These are phyloP conservation scores for Neodiprion lecontei DNA, from an alignment of 1,140 invertebrate genomes.

Conservation along the genomic window DNA sequence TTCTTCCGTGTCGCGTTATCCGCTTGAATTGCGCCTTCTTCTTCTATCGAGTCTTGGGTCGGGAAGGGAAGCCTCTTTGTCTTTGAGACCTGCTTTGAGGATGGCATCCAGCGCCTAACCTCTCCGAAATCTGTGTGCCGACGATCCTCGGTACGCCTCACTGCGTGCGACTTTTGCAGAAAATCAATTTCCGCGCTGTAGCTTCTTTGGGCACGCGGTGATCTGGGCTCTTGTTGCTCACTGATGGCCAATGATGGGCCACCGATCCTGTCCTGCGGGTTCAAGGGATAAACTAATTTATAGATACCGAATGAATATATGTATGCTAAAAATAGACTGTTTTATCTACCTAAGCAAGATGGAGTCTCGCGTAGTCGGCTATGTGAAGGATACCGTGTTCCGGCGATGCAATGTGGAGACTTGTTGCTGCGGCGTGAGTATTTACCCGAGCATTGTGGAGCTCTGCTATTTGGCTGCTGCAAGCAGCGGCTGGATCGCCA, in stretches of 20 bases:
- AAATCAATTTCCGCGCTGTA: slow-evolving; percentile 51
- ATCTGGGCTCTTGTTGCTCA: slow-evolving; percentile 47
- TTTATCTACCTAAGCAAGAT: slow-evolving; percentile 49
- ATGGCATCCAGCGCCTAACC: not conserved
- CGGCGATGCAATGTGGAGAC: slow-evolving; percentile 61
- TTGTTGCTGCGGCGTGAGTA: slow-evolving; percentile 53
- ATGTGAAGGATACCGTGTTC: slow-evolving; percentile 63
- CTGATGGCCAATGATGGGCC: slow-evolving; percentile 42
- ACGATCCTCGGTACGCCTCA: slow-evolving; percentile 46
- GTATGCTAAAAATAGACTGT: not conserved
- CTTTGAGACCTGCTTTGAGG: slow-evolving; percentile 1
- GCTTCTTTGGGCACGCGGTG: slow-evolving; percentile 49
- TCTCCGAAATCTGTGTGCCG: slow-evolving; percentile 44
- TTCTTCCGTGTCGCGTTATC: not conserved
- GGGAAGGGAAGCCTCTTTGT: not conserved
- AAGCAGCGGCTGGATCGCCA: slow-evolving; percentile 70
- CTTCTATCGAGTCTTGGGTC: slow-evolving; percentile 5
- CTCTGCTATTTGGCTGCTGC: slow-evolving; percentile 65
- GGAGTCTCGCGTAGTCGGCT: slow-evolving; percentile 58
- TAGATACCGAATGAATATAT: not conserved
- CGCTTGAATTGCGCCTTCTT: not conserved
- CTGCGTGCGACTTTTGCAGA: slow-evolving; percentile 46
- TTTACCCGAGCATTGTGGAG: slow-evolving; percentile 68
- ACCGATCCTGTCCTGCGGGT: slow-evolving; percentile 38
- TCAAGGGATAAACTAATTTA: not conserved